Percentiles rank a stretch among this genome's conserved stretches.
Conservation (phyloP, 2,888 invertebrate species). For the Neuroscelio doddi region DNA sequence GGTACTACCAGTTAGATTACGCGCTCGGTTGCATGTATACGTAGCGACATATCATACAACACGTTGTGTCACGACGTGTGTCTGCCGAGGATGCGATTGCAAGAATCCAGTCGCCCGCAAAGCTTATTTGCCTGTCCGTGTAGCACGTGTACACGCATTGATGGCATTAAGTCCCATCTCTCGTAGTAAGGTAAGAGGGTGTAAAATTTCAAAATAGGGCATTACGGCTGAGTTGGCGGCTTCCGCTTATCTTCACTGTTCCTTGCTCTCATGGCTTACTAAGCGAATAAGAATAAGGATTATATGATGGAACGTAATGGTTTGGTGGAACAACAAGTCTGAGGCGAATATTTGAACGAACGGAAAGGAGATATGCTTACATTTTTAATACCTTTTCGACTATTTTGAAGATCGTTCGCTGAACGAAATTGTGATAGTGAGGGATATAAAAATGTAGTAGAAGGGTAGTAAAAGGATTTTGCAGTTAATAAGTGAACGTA, state of each 20-base stretch:
- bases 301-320: conserved; percentile 12
- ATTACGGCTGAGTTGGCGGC: conserved; percentile 20
- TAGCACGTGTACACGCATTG: conserved; percentile 29
- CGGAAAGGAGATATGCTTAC: too few relatives aligned
- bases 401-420: too few relatives aligned
- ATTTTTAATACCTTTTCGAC: too few relatives aligned
- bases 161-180: conserved; percentile 17
- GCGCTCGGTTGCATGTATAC: too few relatives aligned
- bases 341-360: too few relatives aligned
- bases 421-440: too few relatives aligned
- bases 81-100: background rate
- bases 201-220: conserved; percentile 27
- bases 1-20: too few relatives aligned
- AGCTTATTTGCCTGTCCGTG: background rate
- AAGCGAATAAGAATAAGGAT: conserved; percentile 22
- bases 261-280: background rate
- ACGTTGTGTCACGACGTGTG: background rate
- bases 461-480: too few relatives aligned
- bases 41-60: background rate
- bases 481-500: too few relatives aligned
- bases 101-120: too few relatives aligned
- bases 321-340: conserved; percentile 26
- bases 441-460: too few relatives aligned
- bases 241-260: conserved; percentile 27
- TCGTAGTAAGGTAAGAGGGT: conserved; percentile 16